These are phyloP conservation scores for Paramormyrops kingsleyae DNA, from an alignment of 2,113 vertebrate species.

Conservation along the genomic window DNA sequence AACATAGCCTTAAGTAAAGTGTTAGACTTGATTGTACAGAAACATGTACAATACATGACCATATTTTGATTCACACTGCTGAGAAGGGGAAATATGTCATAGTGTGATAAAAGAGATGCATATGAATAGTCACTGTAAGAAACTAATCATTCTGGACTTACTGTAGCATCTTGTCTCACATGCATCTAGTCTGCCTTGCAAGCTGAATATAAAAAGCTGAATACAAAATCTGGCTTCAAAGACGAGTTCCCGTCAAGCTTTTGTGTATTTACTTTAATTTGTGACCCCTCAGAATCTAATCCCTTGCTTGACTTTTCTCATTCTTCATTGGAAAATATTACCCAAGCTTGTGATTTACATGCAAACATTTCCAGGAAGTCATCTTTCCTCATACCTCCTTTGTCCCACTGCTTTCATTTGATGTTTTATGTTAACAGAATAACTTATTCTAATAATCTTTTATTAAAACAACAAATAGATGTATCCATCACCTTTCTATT, in stretches of 20 bases:
- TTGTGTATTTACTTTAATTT: background rate
- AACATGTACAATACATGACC: background rate
- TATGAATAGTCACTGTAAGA: background rate
- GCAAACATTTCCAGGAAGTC: background rate
- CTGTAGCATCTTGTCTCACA: background rate
- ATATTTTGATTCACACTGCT: background rate
- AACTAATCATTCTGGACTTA: background rate
- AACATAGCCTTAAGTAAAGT: too few species aligned
- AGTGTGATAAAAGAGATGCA: background rate
- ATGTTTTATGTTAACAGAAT: background rate
- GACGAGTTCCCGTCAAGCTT: background rate
- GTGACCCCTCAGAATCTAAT: background rate
- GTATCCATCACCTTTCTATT: background rate
- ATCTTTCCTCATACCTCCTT: background rate
- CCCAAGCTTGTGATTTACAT: background rate
- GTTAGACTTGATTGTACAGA: background rate
- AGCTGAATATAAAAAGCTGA: background rate
- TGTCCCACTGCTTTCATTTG: background rate
- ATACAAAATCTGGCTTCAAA: background rate
- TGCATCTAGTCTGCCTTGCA: background rate
- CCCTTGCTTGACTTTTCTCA: background rate
- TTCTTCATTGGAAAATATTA: background rate
- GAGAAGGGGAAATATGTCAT: background rate
- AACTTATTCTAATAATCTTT: background rate
- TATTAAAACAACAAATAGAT: background rate